These are phyloP conservation scores for Ditula angustiorana DNA, from an alignment of 2,888 invertebrate species.

Conservation along the genomic window DNA sequence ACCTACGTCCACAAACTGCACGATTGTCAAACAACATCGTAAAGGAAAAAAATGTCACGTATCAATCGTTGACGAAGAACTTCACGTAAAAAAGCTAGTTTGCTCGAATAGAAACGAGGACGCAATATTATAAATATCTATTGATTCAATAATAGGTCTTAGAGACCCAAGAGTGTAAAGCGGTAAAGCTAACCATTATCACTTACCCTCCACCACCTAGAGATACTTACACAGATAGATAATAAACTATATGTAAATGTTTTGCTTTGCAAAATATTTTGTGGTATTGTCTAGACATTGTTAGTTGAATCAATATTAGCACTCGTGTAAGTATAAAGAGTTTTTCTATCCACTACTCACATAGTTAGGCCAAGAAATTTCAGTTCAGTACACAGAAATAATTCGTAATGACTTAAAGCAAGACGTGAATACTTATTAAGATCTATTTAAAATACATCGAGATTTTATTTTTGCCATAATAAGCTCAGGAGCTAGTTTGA, in stretches of 20 bases:
- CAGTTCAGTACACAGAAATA: conserved; percentile 21
- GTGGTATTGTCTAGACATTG: conserved; percentile 67
- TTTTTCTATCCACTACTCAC: conserved; percentile 34
- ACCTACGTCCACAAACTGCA: conserved; percentile 21
- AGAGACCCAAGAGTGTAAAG: conserved; percentile 70
- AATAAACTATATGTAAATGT: conserved; percentile 51
- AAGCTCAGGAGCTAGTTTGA: conserved; percentile 16
- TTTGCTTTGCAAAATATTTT: conserved; percentile 79
- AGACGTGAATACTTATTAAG: conserved; percentile 17
- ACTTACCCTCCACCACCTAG: conserved; percentile 71
- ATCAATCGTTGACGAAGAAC: conserved; percentile 42
- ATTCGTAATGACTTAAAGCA: conserved; percentile 16
- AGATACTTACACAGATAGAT: conserved; percentile 69
- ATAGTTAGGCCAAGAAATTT: conserved; percentile 38
- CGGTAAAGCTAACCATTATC: conserved; percentile 83
- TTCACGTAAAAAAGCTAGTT: conserved; percentile 47
- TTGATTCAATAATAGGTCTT: conserved; percentile 61
- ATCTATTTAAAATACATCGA: conserved; percentile 31
- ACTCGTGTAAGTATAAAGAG: conserved; percentile 49
- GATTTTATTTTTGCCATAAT: conserved; percentile 5
- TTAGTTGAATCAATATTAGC: conserved; percentile 46
- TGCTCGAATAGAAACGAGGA: conserved; percentile 48
- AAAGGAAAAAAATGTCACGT: neutral
- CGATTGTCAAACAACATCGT: conserved; percentile 6
- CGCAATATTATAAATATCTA: conserved; percentile 49